Conservation (phyloP, 1,140 invertebrate genomes). For the Pissodes strobi region DNA sequence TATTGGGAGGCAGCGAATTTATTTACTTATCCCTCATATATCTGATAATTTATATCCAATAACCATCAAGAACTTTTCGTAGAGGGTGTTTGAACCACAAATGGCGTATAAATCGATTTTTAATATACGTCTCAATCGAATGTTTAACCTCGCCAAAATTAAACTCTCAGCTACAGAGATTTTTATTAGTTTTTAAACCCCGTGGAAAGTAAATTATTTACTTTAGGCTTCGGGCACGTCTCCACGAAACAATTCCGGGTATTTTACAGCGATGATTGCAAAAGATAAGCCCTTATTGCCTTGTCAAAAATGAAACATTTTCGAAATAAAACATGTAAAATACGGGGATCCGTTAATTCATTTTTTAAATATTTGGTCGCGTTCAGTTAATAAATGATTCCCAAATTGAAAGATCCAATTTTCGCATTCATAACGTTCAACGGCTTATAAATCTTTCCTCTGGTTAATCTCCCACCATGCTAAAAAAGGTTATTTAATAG, state of each 20-base stretch:
- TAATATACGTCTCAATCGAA: slow-evolving; percentile 13
- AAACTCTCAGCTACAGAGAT: slow-evolving; percentile 13
- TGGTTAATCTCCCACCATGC: too few species aligned
- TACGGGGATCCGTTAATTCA: too few species aligned
- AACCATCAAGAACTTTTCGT: too few species aligned
- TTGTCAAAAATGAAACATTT: slow-evolving; percentile 25
- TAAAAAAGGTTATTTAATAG: too few species aligned
- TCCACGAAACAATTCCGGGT: slow-evolving; percentile 19
- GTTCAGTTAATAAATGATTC: too few species aligned
- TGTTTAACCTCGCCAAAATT: not conserved
- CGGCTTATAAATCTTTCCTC: too few species aligned
- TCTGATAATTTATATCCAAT: too few species aligned
- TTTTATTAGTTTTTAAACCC: slow-evolving; percentile 23
- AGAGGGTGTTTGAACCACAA: slow-evolving; percentile 7
- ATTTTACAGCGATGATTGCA: slow-evolving; percentile 15
- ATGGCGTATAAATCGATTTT: slow-evolving; percentile 10
- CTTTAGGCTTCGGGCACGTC: slow-evolving; percentile 1
- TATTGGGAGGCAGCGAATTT: too few species aligned
- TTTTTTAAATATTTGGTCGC: too few species aligned
- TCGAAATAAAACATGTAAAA: slow-evolving; percentile 19
- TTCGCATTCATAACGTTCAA: too few species aligned
- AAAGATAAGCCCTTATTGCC: slow-evolving; percentile 18
- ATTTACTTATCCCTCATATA: too few species aligned
- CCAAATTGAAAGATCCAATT: too few species aligned
- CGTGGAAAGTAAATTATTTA: slow-evolving; percentile 14